Evolutionary conservation across 2,113 vertebrate species (phyloP), one percentile per base, ranked within the genome.

Genomic region (Oncorhynchus tshawytscha): DNA sequence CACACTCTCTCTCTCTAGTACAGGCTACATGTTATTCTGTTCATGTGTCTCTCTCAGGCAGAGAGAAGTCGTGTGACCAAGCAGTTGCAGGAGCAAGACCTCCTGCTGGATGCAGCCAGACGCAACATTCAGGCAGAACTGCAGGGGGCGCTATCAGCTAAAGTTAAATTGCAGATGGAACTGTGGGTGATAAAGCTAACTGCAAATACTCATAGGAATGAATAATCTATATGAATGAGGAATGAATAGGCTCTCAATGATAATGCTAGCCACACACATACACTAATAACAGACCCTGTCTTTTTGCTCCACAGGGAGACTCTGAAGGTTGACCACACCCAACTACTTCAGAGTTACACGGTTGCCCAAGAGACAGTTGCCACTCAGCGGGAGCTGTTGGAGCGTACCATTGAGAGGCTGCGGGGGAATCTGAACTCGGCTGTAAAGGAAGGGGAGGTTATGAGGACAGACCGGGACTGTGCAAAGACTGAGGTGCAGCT

Each of bases 1-100:
- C 48, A 31, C 73, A 27, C 24, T 51, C 31, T 22, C 29, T 49
- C 12, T 24, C 34, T 8, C 34, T 27, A 31, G 20, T 16, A n/a
- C 67, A 45, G 29, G 6, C 12, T n/a, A 73, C 25, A 3, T 77
- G 15, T 62, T 78, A 62, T 62, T 48, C 9, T 13, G 20, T 27
- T 2, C 25, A 27, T 57, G 7, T 75, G 62, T 74, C 34, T 51
- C 18, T 80, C 78, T 77, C 80, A 95, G 95, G 78, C 77, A 5
- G 90, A 93, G 78, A 87, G 93, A 83, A 88, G 91, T 67, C 87
- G 81, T 74, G 82, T 89, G 57, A 75, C 83, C 0, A 64, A 70
- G 72, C 93, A 90, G 25, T 83, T 94, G 51, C 90, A 93, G 71
- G 90, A 95, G 39, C 84, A 91, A 69, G 90, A 92, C 64, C 79